Percentiles rank a stretch among this genome's conserved stretches.
phyloP scores from a whole-genome alignment of 2,113 vertebrate species.

The Eleginops maclovinus region DNA sequence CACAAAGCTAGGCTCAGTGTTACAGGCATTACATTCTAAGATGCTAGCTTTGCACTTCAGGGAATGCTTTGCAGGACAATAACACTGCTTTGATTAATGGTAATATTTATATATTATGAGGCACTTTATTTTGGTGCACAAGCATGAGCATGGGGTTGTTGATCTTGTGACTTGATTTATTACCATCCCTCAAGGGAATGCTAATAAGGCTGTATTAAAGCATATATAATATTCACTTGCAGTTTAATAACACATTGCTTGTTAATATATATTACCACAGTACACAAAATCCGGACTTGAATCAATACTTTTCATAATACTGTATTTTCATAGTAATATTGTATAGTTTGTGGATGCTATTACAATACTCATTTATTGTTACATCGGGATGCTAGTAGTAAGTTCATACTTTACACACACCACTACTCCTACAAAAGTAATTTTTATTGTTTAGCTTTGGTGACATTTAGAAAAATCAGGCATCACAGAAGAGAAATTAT shows the following conservation, averaged over 20 bases:
- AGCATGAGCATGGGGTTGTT: not conserved
- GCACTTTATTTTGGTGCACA: not conserved
- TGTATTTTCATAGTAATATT: not conserved
- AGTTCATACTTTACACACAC: not conserved
- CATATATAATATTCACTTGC: not conserved
- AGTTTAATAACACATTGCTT: not conserved
- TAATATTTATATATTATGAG: not conserved
- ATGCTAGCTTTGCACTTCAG: not conserved
- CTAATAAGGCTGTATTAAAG: not conserved
- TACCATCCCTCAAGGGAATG: not conserved
- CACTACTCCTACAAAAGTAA: not conserved
- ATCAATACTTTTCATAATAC: too few species aligned
- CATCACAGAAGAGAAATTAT: not conserved
- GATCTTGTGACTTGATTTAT: not conserved
- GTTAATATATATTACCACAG: not conserved
- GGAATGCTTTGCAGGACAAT: not conserved
- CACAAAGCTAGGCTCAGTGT: slow-evolving; percentile 1
- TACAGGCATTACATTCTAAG: not conserved
- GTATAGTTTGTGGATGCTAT: not conserved
- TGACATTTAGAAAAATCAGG: not conserved
- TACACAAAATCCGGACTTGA: not conserved
- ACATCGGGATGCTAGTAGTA: not conserved
- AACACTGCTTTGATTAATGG: not conserved
- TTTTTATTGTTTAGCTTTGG: slow-evolving; percentile 7
- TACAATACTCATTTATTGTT: not conserved